These are phyloP conservation scores for Trialeurodes vaporariorum DNA, from an alignment of 1,140 invertebrate species.

Conservation along the genomic window DNA sequence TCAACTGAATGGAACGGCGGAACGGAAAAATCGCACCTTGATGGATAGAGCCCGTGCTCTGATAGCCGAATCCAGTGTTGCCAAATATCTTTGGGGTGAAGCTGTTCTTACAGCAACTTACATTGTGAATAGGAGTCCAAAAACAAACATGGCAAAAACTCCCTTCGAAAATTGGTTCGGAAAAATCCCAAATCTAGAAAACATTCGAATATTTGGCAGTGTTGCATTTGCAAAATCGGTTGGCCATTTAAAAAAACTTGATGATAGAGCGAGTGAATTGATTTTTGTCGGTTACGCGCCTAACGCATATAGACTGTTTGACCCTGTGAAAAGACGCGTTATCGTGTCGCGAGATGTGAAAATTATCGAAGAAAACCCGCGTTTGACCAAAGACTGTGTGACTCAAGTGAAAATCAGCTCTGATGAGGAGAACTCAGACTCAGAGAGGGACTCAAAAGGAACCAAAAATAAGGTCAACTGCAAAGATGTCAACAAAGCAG, in stretches of 20 bases:
- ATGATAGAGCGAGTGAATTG: slow-evolving; percentile 7
- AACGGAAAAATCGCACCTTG: slow-evolving; percentile 27
- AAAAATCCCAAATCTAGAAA: no score
- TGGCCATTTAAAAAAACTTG: slow-evolving; percentile 8
- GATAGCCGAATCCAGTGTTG: slow-evolving; percentile 9
- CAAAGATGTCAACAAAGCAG: no score
- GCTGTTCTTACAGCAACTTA: slow-evolving; percentile 16
- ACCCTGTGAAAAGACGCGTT: neutral
- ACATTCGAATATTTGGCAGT: slow-evolving; percentile 14
- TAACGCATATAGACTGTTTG: slow-evolving; percentile 3
- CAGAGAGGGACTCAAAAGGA: no score
- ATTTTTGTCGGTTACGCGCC: slow-evolving; percentile 14
- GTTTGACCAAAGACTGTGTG: no score
- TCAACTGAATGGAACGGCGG: slow-evolving; percentile 31
- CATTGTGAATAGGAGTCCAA: slow-evolving; percentile 14
- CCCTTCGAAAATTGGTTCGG: no score
- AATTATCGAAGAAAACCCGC: slow-evolving; percentile 13
- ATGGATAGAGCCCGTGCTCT: slow-evolving; percentile 9
- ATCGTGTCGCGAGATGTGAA: slow-evolving; percentile 3
- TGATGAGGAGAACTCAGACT: no score
- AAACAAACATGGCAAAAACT: no score
- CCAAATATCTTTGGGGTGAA: slow-evolving; percentile 15
- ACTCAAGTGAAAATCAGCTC: no score
- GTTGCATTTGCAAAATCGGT: slow-evolving; percentile 12
- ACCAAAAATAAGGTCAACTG: no score